Conservation (phyloP, 2,113 vertebrate species). For the Strix aluco region DNA sequence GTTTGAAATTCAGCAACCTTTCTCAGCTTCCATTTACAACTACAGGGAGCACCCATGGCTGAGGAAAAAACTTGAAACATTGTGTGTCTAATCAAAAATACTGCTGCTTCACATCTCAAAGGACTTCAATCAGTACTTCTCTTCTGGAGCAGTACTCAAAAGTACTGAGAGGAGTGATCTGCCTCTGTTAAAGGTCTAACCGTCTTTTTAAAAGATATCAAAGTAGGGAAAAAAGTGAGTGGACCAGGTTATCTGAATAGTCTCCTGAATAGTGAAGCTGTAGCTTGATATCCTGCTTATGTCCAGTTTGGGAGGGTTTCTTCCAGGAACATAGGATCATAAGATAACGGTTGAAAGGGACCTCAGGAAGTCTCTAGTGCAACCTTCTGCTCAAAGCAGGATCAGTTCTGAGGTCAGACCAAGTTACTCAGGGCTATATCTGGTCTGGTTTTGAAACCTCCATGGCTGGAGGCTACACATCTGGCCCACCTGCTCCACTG, state of each 20-base stretch:
- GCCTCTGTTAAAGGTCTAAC: not conserved
- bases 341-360: not conserved
- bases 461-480: not conserved
- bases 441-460: not conserved
- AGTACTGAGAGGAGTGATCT: not conserved
- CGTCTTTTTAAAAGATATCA: not conserved
- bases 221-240: not conserved
- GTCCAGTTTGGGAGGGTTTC: not conserved
- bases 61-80: not conserved
- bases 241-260: not conserved
- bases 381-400: not conserved
- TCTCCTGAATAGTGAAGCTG: not conserved
- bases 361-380: not conserved
- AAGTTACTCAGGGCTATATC: not conserved
- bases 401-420: not conserved
- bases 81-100: not conserved
- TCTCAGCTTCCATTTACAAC: not conserved
- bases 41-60: not conserved
- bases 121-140: not conserved
- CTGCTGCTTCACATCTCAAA: not conserved
- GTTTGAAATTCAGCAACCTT: not conserved
- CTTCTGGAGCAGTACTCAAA: not conserved
- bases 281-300: not conserved
- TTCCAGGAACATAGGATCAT: not conserved
- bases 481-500: not conserved